Conservation (phyloP, 2,113 vertebrate species). For the Nannobrachium achirus region DNA sequence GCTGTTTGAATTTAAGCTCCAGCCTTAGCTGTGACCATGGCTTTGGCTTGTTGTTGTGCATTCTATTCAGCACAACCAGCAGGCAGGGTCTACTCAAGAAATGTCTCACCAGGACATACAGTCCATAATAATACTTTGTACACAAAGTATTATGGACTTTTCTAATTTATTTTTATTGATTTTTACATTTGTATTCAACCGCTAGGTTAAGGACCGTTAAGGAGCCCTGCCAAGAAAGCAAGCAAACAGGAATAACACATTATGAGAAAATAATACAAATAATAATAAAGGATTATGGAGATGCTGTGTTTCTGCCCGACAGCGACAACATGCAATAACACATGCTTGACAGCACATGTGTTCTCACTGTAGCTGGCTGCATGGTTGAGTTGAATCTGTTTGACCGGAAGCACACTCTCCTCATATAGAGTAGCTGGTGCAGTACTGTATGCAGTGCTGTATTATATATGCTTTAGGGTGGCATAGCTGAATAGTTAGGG, state of each 20-base stretch:
- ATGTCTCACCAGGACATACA: not conserved
- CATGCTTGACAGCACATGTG: not conserved
- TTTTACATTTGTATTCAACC: too few relatives aligned
- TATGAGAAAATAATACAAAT: not conserved
- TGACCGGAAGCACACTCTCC: not conserved
- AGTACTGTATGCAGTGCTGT: too few relatives aligned
- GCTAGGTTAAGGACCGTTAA: too few relatives aligned
- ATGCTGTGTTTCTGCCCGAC: not conserved
- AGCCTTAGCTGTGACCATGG: slow-evolving; percentile 33
- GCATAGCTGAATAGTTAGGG: too few relatives aligned
- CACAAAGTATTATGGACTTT: too few relatives aligned
- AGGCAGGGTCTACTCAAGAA: not conserved
- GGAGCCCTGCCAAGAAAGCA: too few relatives aligned
- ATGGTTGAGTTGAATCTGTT: not conserved
- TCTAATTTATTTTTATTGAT: too few relatives aligned
- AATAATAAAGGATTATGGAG: not conserved
- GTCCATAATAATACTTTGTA: too few relatives aligned
- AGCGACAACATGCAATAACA: not conserved
- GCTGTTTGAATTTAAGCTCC: slow-evolving; percentile 40
- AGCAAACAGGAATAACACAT: not conserved
- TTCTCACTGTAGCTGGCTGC: not conserved
- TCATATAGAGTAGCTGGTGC: not conserved
- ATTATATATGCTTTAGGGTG: too few relatives aligned
- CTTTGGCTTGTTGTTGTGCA: slow-evolving; percentile 24
- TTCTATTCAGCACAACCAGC: not conserved